Conservation (phyloP, 2,113 vertebrate genomes). For the Climacteris rufus region DNA sequence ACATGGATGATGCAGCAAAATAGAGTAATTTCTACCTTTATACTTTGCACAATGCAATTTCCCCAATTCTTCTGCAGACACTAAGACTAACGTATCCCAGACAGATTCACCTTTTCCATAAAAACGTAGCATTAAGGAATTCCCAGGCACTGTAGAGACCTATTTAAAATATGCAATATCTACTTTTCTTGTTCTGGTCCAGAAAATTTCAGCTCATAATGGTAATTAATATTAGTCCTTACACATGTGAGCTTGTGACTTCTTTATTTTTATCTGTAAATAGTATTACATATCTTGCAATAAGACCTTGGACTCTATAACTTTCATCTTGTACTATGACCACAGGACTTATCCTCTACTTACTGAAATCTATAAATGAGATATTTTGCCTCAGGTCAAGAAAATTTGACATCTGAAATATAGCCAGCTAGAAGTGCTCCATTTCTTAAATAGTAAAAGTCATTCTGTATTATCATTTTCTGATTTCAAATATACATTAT, state of each 20-base stretch:
- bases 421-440: background rate
- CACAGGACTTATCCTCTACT: background rate
- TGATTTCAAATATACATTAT: background rate
- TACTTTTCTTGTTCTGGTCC: background rate
- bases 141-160: background rate
- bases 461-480: background rate
- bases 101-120: background rate
- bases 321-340: background rate
- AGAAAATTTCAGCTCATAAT: background rate
- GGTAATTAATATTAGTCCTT: background rate
- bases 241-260: background rate
- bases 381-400: background rate
- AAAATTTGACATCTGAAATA: background rate
- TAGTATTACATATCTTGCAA: background rate
- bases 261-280: background rate
- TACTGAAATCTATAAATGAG: background rate
- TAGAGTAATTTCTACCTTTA: background rate
- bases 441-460: slow-evolving; percentile 3
- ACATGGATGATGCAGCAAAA: background rate
- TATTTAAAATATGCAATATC: background rate
- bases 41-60: background rate
- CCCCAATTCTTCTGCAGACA: background rate
- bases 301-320: background rate
- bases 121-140: background rate
- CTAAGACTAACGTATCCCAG: background rate